phyloP scores from a whole-genome alignment of 2,888 invertebrate species.

The Aphrophora alni region DNA sequence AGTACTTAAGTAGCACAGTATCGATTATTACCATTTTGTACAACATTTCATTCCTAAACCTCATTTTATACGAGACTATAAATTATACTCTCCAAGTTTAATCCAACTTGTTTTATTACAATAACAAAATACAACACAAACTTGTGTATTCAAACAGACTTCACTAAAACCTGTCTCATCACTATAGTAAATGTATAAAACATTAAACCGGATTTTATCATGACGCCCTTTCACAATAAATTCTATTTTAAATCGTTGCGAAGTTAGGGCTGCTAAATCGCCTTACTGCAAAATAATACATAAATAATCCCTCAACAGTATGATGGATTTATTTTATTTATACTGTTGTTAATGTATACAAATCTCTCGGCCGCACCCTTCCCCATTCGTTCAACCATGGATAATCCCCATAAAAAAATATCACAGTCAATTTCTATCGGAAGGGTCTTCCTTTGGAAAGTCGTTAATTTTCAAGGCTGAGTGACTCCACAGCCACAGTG shows the following conservation, averaged over 20 bases:
- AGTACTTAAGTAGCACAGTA: too few species aligned
- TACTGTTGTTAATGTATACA: neutral
- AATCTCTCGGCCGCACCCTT: neutral
- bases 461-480: neutral
- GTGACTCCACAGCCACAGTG: neutral
- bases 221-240: neutral
- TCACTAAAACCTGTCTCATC: too few species aligned
- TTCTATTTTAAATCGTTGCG: neutral
- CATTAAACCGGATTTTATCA: too few species aligned
- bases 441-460: neutral
- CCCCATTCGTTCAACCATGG: neutral
- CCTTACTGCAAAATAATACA: neutral
- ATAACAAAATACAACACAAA: too few species aligned
- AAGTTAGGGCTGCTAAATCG: neutral
- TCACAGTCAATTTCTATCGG: neutral
- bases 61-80: too few species aligned
- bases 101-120: too few species aligned
- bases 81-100: too few species aligned
- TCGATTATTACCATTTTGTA: too few species aligned
- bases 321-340: neutral
- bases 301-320: neutral
- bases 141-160: too few species aligned
- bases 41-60: too few species aligned
- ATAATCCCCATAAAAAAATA: neutral
- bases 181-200: too few species aligned